Evolutionary conservation across 2,888 invertebrate genomes (phyloP), one percentile per base, ranked within the genome.

Genomic region (Mimachlamys varia): DNA sequence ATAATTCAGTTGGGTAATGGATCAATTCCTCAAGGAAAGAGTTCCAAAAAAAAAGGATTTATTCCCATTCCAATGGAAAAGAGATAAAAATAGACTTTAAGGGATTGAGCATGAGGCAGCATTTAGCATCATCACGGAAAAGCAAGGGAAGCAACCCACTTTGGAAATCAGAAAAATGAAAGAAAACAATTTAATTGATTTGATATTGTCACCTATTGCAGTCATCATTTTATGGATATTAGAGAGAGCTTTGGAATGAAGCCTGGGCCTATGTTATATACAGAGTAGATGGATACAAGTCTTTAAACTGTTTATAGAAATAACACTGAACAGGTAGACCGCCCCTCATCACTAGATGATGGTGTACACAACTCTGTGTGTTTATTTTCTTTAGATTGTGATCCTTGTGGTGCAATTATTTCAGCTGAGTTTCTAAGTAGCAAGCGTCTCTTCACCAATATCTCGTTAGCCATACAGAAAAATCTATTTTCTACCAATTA

Each of bases 311-410:
- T 76, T 33, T 76, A 15, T 76, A 76, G 76, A 76, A 76, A 76
- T 12, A 76, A 76, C 76, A 33, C 33, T 33, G 76, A 76, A 76
- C 76, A 76, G 76, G 76, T 76, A 76, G 76, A n/a, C 33, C 0
- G 27, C 5, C 3, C 33, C 33, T 76, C 10, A 76, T 76, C 76
- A 27, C 27, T 10, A 76, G 76, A 76, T 76, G 76, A 76, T 76
- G 76, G 27, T 76, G 27, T 76, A 27, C 27, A 27, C 76, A 33
- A 33, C 12, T 13, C 15, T 19, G 76, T 76, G 27, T 76, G 27
- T 76, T 76, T 76, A 33, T 76, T 76, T 76, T 76, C 76, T 76
- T 76, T 33, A 76, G 76, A 76, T 76, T 76, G 33, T 33, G 76
- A 76, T 76, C 27, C 76, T 76, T 33, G 22, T 76, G 13, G 33